Conservation (phyloP, 1,140 invertebrate species). For the Drosophila tani region DNA sequence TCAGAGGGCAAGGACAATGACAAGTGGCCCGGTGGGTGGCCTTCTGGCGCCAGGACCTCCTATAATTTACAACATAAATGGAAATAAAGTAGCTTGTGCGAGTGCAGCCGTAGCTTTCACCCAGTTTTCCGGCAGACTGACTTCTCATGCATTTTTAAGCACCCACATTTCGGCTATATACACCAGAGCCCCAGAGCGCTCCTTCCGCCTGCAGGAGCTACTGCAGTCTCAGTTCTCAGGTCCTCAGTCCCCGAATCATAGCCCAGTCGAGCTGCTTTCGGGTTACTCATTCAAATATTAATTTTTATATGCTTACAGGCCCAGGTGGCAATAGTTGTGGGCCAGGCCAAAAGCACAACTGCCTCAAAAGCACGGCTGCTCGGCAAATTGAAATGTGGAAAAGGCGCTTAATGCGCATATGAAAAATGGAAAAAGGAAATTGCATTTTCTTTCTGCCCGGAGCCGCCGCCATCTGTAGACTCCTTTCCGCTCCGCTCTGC, state of each 20-base stretch:
- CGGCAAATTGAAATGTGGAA: conserved; percentile 79
- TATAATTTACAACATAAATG: conserved; percentile 67
- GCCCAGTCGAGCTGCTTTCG: conserved; percentile 52
- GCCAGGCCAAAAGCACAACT: conserved; percentile 46
- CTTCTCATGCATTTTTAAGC: conserved; percentile 75
- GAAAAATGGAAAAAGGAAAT: conserved; percentile 79
- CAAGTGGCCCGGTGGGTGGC: conserved; percentile 46
- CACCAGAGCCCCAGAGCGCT: conserved; percentile 35
- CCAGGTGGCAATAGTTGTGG: conserved; percentile 23
- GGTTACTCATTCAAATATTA: conserved; percentile 76
- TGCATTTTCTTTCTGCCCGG: conserved; percentile 67
- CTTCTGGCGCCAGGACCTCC: conserved; percentile 59
- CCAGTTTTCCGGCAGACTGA: conserved; percentile 66
- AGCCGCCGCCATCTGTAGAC: conserved; percentile 37
- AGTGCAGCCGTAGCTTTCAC: conserved; percentile 53
- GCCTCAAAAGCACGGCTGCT: conserved; percentile 17
- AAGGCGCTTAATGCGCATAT: conserved; percentile 79
- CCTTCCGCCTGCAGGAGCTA: not conserved
- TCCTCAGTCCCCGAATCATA: conserved; percentile 36
- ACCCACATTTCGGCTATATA: conserved; percentile 54
- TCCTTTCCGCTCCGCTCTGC: conserved; percentile 11
- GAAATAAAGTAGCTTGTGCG: conserved; percentile 56
- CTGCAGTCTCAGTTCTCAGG: conserved; percentile 1
- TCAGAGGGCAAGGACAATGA: conserved; percentile 22
- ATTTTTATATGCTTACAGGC: conserved; percentile 74